Evolutionary conservation across 37 sponge, comb jelly and placozoan genomes (phyloP).

Genomic region (Chondrilla cf. caribensis): DNA sequence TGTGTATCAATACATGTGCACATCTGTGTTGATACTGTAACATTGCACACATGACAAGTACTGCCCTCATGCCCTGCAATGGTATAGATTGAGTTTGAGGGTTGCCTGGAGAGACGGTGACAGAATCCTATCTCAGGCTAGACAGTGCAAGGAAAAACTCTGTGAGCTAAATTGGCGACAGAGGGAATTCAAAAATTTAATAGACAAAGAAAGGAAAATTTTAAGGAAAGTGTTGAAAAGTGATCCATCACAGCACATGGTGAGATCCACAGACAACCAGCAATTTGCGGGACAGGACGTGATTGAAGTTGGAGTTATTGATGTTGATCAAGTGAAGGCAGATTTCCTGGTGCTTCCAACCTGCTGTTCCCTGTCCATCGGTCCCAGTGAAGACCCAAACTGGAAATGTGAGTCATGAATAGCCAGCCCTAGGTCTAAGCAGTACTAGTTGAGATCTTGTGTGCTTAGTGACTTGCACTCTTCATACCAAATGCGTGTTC

Average conservation of each 20-base stretch:
- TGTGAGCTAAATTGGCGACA: background rate
- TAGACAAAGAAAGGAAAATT: background rate
- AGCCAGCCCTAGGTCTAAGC: no score
- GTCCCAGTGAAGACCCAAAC: no score
- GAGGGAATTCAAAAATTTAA: background rate
- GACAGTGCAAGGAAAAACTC: background rate
- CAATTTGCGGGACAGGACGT: background rate
- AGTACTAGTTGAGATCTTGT: background rate
- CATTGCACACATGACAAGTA: no score
- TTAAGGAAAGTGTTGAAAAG: background rate
- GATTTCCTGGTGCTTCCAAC: constrained; percentile 1
- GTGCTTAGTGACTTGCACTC: background rate
- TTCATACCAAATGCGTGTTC: no score
- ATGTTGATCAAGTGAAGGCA: background rate
- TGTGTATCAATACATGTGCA: background rate
- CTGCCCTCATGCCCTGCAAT: no score
- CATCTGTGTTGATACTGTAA: background rate
- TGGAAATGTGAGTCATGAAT: no score
- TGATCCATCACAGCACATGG: background rate
- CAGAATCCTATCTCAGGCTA: background rate
- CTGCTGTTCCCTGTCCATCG: background rate
- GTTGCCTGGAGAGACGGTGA: background rate
- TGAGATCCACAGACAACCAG: background rate
- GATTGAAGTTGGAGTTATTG: background rate
- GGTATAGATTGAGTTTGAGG: background rate